Evolutionary conservation across 2,888 invertebrate genomes (phyloP), one percentile per base, ranked within the genome.

Genomic region (Seladonia tumulorum): DNA sequence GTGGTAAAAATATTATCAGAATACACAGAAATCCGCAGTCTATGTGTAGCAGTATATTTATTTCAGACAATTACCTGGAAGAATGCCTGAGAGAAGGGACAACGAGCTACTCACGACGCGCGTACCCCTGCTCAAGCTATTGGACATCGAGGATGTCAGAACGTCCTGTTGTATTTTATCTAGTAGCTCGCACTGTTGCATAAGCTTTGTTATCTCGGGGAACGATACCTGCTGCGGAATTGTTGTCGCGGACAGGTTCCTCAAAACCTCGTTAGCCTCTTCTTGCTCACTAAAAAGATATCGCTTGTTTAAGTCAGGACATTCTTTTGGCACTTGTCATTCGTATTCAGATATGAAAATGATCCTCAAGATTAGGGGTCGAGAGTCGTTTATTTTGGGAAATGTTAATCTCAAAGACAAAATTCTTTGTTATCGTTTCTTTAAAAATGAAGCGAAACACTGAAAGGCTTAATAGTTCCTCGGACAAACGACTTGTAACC

Each of bases 181-280:
- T 87, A 98, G 96, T 94, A 96, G 96, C 92, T 97, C 97, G 92
- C 98, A 98, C 93, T 97, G 97, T n/a, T 96, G 95, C 97, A 98
- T 98, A 68, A 98, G 96, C 90, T 96, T 96, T 83, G 97, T 95
- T 97, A 98, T 98, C 94, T 98, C 97, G 2, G 95, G 95, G 94
- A 98, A 97, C 74, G 96, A 96, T 87, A 98, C 97, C 86, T 95
- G 96, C 66, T 97, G 95, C 0, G 97, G 97, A 49, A 96, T 95
- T 92, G 97, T 96, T 89, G 96, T 96, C 80, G 95, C 94, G 80
- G 96, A 96, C 83, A 98, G 95, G 91, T 97, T 96, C 39, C 96
- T 96, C 81, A 98, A 95, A 16, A 97, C 96, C 25, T 96, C 96
- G 76, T 95, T 95, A 18, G 97, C 97, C 94, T 98, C 97, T 39